Evolutionary conservation across 2,888 invertebrate species (phyloP).

Genomic region (Callyntrura sp.): DNA sequence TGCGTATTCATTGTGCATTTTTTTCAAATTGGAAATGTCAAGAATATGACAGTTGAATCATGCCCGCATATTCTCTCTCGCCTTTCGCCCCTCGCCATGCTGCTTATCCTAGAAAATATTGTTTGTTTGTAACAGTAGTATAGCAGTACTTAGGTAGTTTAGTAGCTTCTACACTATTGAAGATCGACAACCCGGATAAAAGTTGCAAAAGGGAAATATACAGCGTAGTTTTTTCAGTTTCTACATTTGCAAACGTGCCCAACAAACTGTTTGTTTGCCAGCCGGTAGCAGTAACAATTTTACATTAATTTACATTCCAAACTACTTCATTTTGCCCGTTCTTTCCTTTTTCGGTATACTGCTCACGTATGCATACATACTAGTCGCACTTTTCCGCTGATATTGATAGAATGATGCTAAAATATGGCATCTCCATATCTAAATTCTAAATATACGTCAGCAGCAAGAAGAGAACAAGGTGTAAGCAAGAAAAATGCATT

Average conservation of each 20-base stretch:
- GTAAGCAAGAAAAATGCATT: slow-evolving; percentile 4
- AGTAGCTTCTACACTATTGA: slow-evolving; percentile 20
- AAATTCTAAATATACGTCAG: slow-evolving; percentile 7
- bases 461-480: not conserved
- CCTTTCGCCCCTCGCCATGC: not conserved
- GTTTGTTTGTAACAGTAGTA: slow-evolving; percentile 34
- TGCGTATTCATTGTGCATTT: slow-evolving; percentile 43
- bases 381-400: not conserved
- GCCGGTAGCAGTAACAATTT: slow-evolving; percentile 25
- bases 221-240: too few species aligned
- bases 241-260: not conserved
- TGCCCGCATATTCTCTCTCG: too few species aligned
- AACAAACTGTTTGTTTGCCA: slow-evolving; percentile 34
- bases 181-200: slow-evolving; percentile 69
- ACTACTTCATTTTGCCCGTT: slow-evolving; percentile 49
- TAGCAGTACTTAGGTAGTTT: not conserved
- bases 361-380: not conserved
- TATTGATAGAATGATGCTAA: not conserved
- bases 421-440: slow-evolving; percentile 5
- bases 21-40: slow-evolving; percentile 71
- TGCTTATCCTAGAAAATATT: not conserved
- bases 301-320: slow-evolving; percentile 47
- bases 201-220: not conserved
- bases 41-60: slow-evolving; percentile 63
- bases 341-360: not conserved